Evolutionary conservation across 2,888 invertebrate genomes (phyloP), one percentile per base, ranked within the genome.

Genomic region (Phytoseiulus persimilis): DNA sequence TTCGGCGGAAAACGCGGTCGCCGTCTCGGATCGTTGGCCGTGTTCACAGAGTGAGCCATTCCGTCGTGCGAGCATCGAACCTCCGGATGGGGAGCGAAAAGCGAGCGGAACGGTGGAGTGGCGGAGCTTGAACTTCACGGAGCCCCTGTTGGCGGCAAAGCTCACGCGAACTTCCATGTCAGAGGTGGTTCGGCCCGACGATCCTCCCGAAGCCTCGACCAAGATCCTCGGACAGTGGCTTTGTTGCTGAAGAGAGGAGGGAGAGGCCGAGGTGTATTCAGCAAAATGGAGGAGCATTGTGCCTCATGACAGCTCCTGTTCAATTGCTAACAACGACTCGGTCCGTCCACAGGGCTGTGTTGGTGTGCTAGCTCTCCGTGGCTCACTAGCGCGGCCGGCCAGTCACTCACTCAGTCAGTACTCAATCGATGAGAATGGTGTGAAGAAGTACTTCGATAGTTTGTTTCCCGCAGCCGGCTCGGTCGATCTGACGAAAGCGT

Each of bases 241-340:
- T n/a, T n/a, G n/a, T n/a, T 1, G 28, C 65, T 39, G 39, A 9
- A 65, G 65, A 65, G 65, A 65, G 65, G 65, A 65, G 14, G 18
- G 65, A 65, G 18, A 18, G 18, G 28, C 23, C 65, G 18, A 65
- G 18, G 65, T 65, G 65, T 65, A 65, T 65, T 65, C 65, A 65
- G 65, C 65, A 65, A 28, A 65, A 28, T 65, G 65, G 65, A 11
- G 65, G 18, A 65, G 65, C 65, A 65, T 65, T 65, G 65, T 65
- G 65, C 65, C 65, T 65, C 65, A 65, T 65, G 65, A 65, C 65
- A 65, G 65, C 65, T 65, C 65, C 65, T 65, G 65, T 65, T 65
- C 65, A 28, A 65, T 65, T 65, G 65, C 65, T 65, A 65, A 65
- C 65, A 65, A 65, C 65, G 65, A 65, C 23, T 65, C 28, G 65